Evolutionary conservation across 2,113 vertebrate genomes (phyloP).

Genomic region (Gadus chalcogrammus): DNA sequence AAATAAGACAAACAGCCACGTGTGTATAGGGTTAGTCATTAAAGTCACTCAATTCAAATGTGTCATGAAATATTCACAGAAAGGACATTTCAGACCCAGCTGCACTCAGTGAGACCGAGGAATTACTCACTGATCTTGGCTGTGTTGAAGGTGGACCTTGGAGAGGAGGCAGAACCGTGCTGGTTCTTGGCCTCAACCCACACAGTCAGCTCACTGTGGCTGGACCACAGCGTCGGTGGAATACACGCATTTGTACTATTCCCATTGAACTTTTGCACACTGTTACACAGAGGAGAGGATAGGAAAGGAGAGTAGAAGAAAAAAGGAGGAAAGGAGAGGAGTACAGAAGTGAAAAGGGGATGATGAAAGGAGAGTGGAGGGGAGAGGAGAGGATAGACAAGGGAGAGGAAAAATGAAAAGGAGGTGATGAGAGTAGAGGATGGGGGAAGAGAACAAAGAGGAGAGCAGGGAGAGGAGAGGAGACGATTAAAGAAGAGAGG

Average conservation of each 20-base stretch:
- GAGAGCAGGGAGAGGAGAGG: neutral
- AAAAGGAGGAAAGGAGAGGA: too few species aligned
- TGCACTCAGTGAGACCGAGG: neutral
- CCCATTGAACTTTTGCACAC: neutral
- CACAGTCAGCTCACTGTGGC: constrained; percentile 35
- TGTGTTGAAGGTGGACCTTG: constrained; percentile 23
- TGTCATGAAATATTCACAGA: too few species aligned
- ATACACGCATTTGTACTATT: constrained; percentile 17
- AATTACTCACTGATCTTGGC: constrained; percentile 53
- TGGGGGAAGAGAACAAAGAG: too few species aligned
- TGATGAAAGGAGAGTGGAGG: neutral
- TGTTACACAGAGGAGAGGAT: neutral
- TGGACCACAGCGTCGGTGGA: neutral
- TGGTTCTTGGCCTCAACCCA: constrained; percentile 53
- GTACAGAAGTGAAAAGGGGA: too few species aligned
- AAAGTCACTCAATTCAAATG: too few species aligned
- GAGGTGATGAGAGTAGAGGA: neutral
- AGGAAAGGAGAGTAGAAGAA: neutral
- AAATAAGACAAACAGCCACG: neutral
- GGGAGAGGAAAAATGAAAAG: neutral
- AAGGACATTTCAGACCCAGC: neutral
- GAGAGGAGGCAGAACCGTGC: constrained; percentile 35
- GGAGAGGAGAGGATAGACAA: neutral
- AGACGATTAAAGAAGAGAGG: neutral
- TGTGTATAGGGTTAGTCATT: neutral